Percentiles rank a stretch among this genome's conserved stretches.
phyloP scores from a whole-genome alignment of 2,113 vertebrate genomes.

The Cyrtonyx montezumae region DNA sequence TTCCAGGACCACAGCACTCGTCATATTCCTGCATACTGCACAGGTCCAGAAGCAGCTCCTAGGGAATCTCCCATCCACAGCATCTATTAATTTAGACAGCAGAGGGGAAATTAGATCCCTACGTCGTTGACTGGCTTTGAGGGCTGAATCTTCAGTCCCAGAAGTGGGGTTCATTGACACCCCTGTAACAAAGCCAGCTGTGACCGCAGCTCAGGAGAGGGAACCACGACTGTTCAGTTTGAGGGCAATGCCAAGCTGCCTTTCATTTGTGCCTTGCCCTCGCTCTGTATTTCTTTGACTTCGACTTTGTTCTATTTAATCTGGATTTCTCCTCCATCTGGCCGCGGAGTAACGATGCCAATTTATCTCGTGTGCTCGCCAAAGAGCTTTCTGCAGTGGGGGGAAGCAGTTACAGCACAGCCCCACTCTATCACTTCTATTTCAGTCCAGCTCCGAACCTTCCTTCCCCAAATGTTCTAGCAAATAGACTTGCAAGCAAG shows the following conservation, averaged over 20 bases:
- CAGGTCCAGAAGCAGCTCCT: conserved; percentile 59
- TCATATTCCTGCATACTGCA: neutral
- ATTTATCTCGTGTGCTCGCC: conserved; percentile 1
- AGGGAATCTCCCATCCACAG: conserved; percentile 61
- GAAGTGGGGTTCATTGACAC: conserved; percentile 16
- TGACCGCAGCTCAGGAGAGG: neutral
- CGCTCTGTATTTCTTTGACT: neutral
- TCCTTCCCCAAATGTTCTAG: neutral
- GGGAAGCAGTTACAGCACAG: neutral
- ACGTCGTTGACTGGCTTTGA: conserved; percentile 50
- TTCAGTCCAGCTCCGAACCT: neutral
- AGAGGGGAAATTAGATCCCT: conserved; percentile 59
- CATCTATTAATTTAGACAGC: conserved; percentile 63
- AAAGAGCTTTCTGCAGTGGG: neutral
- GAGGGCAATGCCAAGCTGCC: neutral
- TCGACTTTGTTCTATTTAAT: conserved; percentile 35
- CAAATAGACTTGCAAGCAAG: neutral
- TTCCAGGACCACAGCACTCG: neutral
- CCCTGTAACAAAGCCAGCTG: neutral
- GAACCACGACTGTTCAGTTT: conserved; percentile 27
- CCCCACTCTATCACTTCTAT: neutral
- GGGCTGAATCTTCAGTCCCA: neutral
- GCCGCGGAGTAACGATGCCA: neutral
- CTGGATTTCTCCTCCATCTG: conserved; percentile 59
- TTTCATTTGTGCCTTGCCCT: neutral